A percentile compares a stretch with the other conserved stretches of the same genome.
These are phyloP conservation scores for Theonella swinhoei DNA, from an alignment of 37 sponge, comb jelly and placozoan genomes.

Conservation along the genomic window DNA sequence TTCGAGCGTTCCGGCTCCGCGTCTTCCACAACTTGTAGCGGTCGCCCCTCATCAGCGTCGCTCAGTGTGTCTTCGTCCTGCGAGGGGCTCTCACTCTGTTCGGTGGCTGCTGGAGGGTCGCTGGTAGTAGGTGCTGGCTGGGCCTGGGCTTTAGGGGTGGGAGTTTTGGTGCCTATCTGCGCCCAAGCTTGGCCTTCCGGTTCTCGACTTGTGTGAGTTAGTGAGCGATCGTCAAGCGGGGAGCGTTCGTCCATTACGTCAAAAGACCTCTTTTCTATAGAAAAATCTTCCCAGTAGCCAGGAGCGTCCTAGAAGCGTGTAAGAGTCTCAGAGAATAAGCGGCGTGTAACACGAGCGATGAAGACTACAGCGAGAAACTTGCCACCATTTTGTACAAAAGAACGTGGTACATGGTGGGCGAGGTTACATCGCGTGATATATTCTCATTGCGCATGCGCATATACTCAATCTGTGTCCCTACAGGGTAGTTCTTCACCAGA, in stretches of 20 bases:
- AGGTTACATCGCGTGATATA: too few species aligned
- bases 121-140: not conserved
- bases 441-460: not conserved
- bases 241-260: constrained; percentile 37
- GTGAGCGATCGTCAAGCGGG: constrained; percentile 26
- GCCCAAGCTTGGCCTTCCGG: constrained; percentile 51
- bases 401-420: too few species aligned
- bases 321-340: too few species aligned
- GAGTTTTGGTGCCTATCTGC: constrained; percentile 26
- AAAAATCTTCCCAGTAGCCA: too few species aligned
- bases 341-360: too few species aligned
- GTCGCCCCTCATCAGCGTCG: not conserved
- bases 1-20: not conserved
- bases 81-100: not conserved
- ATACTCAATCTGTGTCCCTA: not conserved
- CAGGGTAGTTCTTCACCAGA: constrained; percentile 64
- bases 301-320: too few species aligned
- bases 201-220: constrained; percentile 37
- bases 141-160: not conserved
- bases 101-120: not conserved
- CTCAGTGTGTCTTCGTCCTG: constrained; percentile 15
- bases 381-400: constrained; percentile 12
- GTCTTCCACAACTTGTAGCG: not conserved
- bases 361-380: not conserved
- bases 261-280: too few species aligned